phyloP scores from a whole-genome alignment of 2,888 invertebrate genomes.

The Chromoteleia sp. region DNA sequence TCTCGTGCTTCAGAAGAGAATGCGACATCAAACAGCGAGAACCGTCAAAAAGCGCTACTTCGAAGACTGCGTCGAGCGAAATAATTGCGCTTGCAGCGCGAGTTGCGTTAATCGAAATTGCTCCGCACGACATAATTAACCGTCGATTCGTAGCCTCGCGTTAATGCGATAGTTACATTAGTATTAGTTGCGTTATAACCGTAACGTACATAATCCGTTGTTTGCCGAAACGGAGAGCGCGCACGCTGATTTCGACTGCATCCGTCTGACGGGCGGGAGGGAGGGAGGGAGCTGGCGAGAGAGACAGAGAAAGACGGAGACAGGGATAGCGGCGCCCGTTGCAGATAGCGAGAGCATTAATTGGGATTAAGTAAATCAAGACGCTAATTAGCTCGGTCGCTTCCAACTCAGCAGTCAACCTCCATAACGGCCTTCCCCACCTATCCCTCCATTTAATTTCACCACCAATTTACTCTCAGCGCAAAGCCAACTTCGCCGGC shows the following conservation, averaged over 20 bases:
- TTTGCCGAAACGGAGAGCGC: slow-evolving; percentile 79
- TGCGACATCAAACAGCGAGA: too few relatives aligned
- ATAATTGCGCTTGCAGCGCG: slow-evolving; percentile 25
- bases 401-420: slow-evolving; percentile 70
- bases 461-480: slow-evolving; percentile 73
- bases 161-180: slow-evolving; percentile 66
- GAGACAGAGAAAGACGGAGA: slow-evolving; percentile 35
- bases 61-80: slow-evolving; percentile 22
- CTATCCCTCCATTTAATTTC: slow-evolving; percentile 72
- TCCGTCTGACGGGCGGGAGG: slow-evolving; percentile 66
- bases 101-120: slow-evolving; percentile 41
- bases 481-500: slow-evolving; percentile 30
- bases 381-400: slow-evolving; percentile 84
- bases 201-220: slow-evolving; percentile 82
- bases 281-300: slow-evolving; percentile 7
- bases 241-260: slow-evolving; percentile 75
- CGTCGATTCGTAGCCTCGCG: slow-evolving; percentile 56
- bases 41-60: slow-evolving; percentile 26
- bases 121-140: slow-evolving; percentile 49
- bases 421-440: slow-evolving; percentile 65
- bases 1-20: too few relatives aligned
- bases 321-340: slow-evolving; percentile 62
- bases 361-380: slow-evolving; percentile 85
- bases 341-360: slow-evolving; percentile 81
- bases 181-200: slow-evolving; percentile 74